Percentiles rank a stretch among this genome's conserved stretches.
Conservation (phyloP, 2,797 vertebrate genomes). For the Lindbergichthys nudifrons region DNA sequence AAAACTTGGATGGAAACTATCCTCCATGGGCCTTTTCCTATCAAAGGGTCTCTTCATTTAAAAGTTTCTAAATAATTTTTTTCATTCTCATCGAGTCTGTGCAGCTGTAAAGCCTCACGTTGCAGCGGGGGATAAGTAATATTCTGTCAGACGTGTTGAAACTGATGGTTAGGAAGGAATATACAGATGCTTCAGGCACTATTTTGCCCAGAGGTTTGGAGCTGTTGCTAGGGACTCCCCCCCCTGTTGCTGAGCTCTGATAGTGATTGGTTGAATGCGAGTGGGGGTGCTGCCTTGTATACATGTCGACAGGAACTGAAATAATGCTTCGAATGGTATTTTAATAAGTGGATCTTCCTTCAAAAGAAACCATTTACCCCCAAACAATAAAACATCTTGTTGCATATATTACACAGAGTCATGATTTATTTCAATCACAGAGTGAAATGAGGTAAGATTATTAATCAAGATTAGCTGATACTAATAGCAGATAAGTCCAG, state of each 20-base stretch:
- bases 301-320: conserved; percentile 36
- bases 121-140: conserved; percentile 10
- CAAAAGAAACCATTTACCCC: conserved; percentile 72
- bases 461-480: conserved; percentile 78
- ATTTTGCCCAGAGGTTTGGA: conserved; percentile 58
- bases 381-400: conserved; percentile 67
- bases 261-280: conserved; percentile 43
- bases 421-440: conserved; percentile 72
- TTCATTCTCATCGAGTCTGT: neutral
- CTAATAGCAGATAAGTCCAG: conserved; percentile 71
- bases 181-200: conserved; percentile 29
- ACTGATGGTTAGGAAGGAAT: conserved; percentile 33
- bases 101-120: conserved; percentile 1
- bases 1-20: conserved; percentile 53
- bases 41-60: conserved; percentile 58
- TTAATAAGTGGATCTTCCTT: conserved; percentile 70
- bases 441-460: conserved; percentile 74
- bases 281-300: conserved; percentile 33
- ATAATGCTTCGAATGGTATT: conserved; percentile 57
- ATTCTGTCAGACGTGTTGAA: conserved; percentile 15
- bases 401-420: conserved; percentile 59
- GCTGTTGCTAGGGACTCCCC: conserved; percentile 62
- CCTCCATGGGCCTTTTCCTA: conserved; percentile 54
- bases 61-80: conserved; percentile 54
- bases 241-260: conserved; percentile 12